These are phyloP conservation scores for Acheta domesticus DNA, from an alignment of 2,888 invertebrate genomes.

Conservation along the genomic window DNA sequence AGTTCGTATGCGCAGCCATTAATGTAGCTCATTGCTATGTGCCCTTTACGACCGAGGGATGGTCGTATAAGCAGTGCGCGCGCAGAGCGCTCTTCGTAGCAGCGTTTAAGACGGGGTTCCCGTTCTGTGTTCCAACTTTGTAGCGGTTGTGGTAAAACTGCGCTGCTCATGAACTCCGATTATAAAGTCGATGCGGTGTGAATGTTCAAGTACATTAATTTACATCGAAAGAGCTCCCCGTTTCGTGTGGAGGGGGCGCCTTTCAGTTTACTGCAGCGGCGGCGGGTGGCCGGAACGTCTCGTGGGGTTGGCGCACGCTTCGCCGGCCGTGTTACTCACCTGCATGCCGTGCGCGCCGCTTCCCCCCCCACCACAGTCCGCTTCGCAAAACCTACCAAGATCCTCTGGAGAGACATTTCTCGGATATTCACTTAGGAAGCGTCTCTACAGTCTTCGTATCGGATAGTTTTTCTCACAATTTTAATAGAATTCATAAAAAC, in stretches of 20 bases:
- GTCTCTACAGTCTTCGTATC: too few species aligned
- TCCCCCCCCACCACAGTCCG: too few species aligned
- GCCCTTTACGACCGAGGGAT: not conserved
- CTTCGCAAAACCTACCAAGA: too few species aligned
- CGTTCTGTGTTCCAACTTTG: not conserved
- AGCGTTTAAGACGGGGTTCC: not conserved
- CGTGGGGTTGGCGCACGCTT: too few species aligned
- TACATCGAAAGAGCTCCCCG: not conserved
- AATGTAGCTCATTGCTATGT: not conserved
- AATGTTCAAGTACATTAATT: conserved; percentile 18
- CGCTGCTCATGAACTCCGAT: not conserved
- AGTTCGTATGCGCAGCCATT: not conserved
- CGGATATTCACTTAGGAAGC: too few species aligned
- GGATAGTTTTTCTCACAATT: too few species aligned
- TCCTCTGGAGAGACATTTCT: too few species aligned
- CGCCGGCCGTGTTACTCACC: too few species aligned
- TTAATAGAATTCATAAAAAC: too few species aligned
- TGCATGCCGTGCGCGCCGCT: too few species aligned
- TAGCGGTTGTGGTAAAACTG: conserved; percentile 2
- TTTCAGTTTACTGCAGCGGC: too few species aligned
- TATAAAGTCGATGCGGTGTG: conserved; percentile 18
- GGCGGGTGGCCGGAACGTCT: too few species aligned
- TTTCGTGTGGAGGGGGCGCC: not conserved
- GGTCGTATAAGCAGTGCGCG: not conserved
- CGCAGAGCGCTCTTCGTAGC: not conserved